These are phyloP conservation scores for Tiliacea citrago DNA, from an alignment of 2,888 invertebrate genomes.

Conservation along the genomic window DNA sequence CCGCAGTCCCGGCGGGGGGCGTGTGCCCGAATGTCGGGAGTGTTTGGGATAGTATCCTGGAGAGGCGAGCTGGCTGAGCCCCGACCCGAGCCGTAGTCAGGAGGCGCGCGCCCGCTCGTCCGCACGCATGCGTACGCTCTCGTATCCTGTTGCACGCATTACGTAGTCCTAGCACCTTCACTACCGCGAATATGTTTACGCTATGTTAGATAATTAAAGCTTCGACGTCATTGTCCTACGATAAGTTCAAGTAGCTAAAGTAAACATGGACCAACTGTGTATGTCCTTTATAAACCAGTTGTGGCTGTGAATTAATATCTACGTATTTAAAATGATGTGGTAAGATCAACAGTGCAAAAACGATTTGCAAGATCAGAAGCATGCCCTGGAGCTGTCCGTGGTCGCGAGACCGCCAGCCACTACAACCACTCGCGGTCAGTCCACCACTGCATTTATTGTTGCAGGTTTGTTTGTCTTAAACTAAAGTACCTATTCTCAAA, in stretches of 20 bases:
- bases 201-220: conserved; percentile 53
- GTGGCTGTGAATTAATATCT: conserved; percentile 56
- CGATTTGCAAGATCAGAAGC: conserved; percentile 67
- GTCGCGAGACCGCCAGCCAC: conserved; percentile 81
- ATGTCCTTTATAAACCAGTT: conserved; percentile 32
- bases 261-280: conserved; percentile 21
- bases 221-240: conserved; percentile 10
- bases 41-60: conserved; percentile 74
- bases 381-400: conserved; percentile 89
- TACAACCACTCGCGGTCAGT: conserved; percentile 78
- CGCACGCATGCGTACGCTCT: conserved; percentile 84
- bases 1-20: conserved; percentile 75
- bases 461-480: conserved; percentile 79
- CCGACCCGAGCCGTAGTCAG: conserved; percentile 76
- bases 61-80: conserved; percentile 64
- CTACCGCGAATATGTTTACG: conserved; percentile 56
- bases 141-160: conserved; percentile 79
- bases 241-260: conserved; percentile 20
- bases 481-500: neutral
- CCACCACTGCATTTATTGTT: conserved; percentile 79
- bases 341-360: conserved; percentile 75
- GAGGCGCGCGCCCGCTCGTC: conserved; percentile 78
- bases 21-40: conserved; percentile 72
- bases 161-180: conserved; percentile 57
- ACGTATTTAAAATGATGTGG: conserved; percentile 64